Conservation (phyloP, 2,888 invertebrate species). For the Orthonevra nobilis region DNA sequence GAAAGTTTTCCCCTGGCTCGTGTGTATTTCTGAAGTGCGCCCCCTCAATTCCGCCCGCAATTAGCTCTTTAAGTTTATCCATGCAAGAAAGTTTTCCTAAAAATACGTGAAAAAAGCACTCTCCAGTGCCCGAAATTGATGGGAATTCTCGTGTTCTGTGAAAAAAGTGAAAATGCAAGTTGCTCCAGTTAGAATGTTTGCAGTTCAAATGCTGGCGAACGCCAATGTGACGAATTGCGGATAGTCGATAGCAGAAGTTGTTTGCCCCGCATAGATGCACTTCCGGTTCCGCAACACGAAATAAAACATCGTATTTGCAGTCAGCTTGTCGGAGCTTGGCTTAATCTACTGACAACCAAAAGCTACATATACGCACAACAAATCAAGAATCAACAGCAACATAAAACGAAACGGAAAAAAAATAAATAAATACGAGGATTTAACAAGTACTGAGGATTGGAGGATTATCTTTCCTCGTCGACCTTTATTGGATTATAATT, state of each 20-base stretch:
- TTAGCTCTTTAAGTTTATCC: background rate
- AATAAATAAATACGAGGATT: too few species aligned
- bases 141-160: background rate
- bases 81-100: background rate
- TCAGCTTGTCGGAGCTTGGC: constrained; percentile 34
- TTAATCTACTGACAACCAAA: constrained; percentile 9
- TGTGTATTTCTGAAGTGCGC: constrained; percentile 1
- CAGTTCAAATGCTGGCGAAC: constrained; percentile 42
- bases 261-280: constrained; percentile 1
- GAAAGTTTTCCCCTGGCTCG: background rate
- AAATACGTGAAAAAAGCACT: too few species aligned
- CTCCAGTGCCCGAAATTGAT: too few species aligned
- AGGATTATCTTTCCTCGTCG: constrained; percentile 50
- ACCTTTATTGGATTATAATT: constrained; percentile 67
- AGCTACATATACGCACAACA: constrained; percentile 16
- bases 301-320: constrained; percentile 15
- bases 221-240: constrained; percentile 41
- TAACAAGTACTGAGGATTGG: too few species aligned
- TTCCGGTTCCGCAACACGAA: background rate
- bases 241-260: constrained; percentile 35
- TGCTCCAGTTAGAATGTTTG: constrained; percentile 4
- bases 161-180: constrained; percentile 51
- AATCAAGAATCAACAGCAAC: too few species aligned
- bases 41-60: background rate
- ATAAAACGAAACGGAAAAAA: too few species aligned